phyloP scores from a whole-genome alignment of 2,113 vertebrate species.

The Myotis brandtii region DNA sequence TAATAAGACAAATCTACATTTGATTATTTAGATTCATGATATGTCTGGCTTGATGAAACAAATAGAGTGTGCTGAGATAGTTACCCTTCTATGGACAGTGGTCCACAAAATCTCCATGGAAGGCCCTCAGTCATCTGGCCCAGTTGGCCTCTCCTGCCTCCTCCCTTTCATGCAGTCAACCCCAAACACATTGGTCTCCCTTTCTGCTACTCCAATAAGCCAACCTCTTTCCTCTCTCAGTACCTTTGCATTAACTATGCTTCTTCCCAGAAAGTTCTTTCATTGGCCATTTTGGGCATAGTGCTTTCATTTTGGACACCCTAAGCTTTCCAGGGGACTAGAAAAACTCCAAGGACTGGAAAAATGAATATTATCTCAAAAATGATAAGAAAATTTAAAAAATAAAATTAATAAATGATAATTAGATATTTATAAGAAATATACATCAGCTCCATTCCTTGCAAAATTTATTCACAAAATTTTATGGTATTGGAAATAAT shows the following conservation, averaged over 20 bases:
- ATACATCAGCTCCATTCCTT: constrained; percentile 9
- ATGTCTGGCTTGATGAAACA: background rate
- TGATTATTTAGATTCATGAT: background rate
- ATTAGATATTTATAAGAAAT: constrained; percentile 21
- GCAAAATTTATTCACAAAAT: constrained; percentile 34
- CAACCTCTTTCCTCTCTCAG: background rate
- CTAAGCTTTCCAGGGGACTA: background rate
- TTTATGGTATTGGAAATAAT: background rate
- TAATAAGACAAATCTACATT: background rate
- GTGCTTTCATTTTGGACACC: background rate
- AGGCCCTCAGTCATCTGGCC: background rate
- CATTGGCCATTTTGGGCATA: background rate
- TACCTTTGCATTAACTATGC: background rate
- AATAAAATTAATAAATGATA: constrained; percentile 19
- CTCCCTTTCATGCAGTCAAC: background rate
- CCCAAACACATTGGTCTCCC: background rate
- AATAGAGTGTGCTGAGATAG: background rate
- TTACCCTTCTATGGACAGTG: background rate
- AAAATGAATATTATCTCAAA: constrained; percentile 24
- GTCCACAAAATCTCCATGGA: background rate
- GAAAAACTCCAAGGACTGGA: background rate
- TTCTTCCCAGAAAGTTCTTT: background rate
- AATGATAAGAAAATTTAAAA: background rate
- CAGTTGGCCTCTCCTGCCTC: background rate
- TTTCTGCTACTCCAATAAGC: background rate